A percentile compares a stretch with the other conserved stretches of the same genome.
These are phyloP conservation scores for Gadopsis marmoratus DNA, from an alignment of 2,797 vertebrate species.

Conservation along the genomic window DNA sequence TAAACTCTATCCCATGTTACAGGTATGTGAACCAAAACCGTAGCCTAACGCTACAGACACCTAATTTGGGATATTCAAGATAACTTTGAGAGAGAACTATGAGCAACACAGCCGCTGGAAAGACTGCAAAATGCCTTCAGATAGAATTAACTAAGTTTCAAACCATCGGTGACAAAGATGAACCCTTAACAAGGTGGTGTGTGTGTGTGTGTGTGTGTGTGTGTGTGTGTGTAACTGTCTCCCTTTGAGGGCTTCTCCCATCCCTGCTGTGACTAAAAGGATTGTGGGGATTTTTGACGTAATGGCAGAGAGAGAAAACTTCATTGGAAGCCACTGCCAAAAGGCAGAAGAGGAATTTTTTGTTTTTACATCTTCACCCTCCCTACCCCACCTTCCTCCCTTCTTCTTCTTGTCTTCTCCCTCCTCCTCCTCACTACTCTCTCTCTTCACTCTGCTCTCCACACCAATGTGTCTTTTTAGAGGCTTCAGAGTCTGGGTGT, in stretches of 20 bases:
- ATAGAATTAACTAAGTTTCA: constrained; percentile 71
- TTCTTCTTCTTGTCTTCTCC: constrained; percentile 28
- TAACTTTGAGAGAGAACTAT: constrained; percentile 43
- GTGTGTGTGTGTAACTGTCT: constrained; percentile 45
- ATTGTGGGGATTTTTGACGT: constrained; percentile 80
- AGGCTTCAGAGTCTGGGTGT: constrained; percentile 71
- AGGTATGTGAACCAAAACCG: constrained; percentile 33
- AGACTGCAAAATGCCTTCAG: constrained; percentile 61
- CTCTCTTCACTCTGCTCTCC: constrained; percentile 71
- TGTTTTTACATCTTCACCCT: constrained; percentile 37
- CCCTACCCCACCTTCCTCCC: constrained; percentile 43
- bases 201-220: constrained; percentile 28
- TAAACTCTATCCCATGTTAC: constrained; percentile 33
- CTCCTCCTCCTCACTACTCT: constrained; percentile 51
- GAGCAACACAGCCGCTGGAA: constrained; percentile 43
- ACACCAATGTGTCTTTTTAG: constrained; percentile 74
- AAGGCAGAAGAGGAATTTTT: constrained; percentile 57
- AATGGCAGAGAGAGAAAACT: constrained; percentile 73
- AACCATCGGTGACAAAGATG: constrained; percentile 63
- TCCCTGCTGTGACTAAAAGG: constrained; percentile 85
- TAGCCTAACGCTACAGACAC: constrained; percentile 17
- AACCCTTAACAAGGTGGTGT: constrained; percentile 53
- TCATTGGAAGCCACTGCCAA: constrained; percentile 73
- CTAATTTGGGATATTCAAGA: constrained; percentile 48
- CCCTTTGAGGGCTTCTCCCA: constrained; percentile 76